These are phyloP conservation scores for Papilio polyxenes DNA, from an alignment of 1,140 invertebrate genomes.

Conservation along the genomic window DNA sequence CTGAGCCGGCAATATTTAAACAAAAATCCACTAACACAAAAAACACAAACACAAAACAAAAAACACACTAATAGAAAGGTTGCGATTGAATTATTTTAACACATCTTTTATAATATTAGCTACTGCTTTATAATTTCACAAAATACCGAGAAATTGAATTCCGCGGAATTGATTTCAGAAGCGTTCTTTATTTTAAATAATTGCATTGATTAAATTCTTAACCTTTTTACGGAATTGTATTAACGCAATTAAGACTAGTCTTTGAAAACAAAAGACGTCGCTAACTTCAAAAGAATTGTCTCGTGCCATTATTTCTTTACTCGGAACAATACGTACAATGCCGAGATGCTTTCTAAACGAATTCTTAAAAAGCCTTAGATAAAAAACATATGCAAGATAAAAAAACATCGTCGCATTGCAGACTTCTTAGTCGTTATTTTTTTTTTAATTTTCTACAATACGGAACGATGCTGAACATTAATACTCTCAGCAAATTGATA, in stretches of 20 bases:
- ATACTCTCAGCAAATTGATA: too few relatives aligned
- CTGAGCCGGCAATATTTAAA: too few relatives aligned
- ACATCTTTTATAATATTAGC: neutral
- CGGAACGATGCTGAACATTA: too few relatives aligned
- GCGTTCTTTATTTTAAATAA: neutral
- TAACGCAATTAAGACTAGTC: constrained; percentile 5
- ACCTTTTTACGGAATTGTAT: neutral
- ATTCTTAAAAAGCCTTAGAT: constrained; percentile 2
- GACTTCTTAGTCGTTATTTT: neutral
- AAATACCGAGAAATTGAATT: neutral
- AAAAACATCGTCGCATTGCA: constrained; percentile 9
- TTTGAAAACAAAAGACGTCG: constrained; percentile 4
- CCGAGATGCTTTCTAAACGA: constrained; percentile 12
- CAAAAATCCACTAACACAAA: too few relatives aligned
- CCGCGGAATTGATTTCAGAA: neutral
- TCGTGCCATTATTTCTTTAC: constrained; percentile 15
- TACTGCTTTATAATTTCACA: neutral
- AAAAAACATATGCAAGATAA: neutral
- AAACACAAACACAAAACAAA: too few relatives aligned
- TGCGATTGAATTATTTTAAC: neutral
- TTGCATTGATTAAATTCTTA: neutral
- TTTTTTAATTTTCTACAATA: neutral
- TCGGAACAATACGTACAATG: constrained; percentile 20
- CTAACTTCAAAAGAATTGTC: constrained; percentile 12
- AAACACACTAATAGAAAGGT: too few relatives aligned